Evolutionary conservation across 2,888 invertebrate genomes (phyloP).

Genomic region (Bruchidius siliquastri): DNA sequence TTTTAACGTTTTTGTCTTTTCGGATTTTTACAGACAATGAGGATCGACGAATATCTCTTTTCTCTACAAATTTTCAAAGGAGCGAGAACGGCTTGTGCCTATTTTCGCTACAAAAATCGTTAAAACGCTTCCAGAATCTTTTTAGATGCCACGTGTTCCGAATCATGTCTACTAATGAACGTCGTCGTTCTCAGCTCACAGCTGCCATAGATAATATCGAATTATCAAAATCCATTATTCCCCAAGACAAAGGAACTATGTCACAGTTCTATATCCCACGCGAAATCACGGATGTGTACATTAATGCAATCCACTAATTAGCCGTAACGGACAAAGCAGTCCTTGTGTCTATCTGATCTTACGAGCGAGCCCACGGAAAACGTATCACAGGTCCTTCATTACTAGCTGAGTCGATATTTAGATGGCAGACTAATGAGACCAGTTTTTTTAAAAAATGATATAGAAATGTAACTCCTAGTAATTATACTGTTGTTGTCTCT

Average conservation of each 20-base stretch:
- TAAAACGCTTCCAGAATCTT: too few relatives aligned
- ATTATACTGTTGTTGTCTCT: too few relatives aligned
- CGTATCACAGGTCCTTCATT: not conserved
- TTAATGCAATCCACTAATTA: not conserved
- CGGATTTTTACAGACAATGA: too few relatives aligned
- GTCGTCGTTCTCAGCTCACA: not conserved
- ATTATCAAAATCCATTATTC: not conserved
- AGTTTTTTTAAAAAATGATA: too few relatives aligned
- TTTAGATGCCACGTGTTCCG: not conserved
- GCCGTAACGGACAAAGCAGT: not conserved
- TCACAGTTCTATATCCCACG: not conserved
- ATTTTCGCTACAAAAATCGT: too few relatives aligned
- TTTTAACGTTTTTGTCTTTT: too few relatives aligned
- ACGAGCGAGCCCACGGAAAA: not conserved
- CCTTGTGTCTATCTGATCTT: not conserved
- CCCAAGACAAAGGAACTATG: not conserved
- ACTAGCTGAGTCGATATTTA: too few relatives aligned
- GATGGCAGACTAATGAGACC: too few relatives aligned
- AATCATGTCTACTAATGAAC: not conserved
- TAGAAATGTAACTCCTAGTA: too few relatives aligned
- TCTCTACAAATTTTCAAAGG: too few relatives aligned
- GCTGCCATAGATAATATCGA: not conserved
- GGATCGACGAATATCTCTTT: too few relatives aligned
- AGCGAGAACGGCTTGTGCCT: too few relatives aligned
- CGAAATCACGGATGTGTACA: not conserved